Conservation (phyloP, 2,797 vertebrate species). For the Gephyroberyx darwinii region DNA sequence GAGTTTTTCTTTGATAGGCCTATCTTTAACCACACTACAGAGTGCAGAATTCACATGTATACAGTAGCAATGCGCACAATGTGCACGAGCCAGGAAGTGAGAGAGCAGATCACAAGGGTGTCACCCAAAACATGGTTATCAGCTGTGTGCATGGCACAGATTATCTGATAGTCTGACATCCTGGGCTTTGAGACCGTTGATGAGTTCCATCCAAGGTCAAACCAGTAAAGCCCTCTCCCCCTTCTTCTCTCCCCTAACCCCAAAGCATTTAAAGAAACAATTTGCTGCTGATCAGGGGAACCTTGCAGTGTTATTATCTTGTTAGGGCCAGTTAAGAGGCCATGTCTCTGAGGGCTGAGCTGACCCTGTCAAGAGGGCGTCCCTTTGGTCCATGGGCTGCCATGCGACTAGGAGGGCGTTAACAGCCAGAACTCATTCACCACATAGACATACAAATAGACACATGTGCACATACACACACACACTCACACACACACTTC, state of each 20-base stretch:
- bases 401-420: conserved; percentile 50
- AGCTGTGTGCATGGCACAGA: conserved; percentile 51
- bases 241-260: conserved; percentile 26
- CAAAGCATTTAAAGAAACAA: conserved; percentile 60
- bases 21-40: conserved; percentile 44
- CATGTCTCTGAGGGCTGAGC: conserved; percentile 60
- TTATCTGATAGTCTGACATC: conserved; percentile 60
- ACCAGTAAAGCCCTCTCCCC: conserved; percentile 32
- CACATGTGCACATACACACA: conserved; percentile 7
- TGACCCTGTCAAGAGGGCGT: conserved; percentile 62
- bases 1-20: conserved; percentile 32
- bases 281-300: conserved; percentile 65
- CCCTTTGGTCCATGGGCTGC: conserved; percentile 52
- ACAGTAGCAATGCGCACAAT: too few relatives aligned
- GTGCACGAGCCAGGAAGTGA: conserved; percentile 46
- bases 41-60: conserved; percentile 11
- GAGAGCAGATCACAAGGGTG: conserved; percentile 54
- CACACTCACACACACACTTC: conserved; percentile 24
- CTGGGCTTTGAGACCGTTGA: conserved; percentile 56
- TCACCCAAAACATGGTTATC: conserved; percentile 67
- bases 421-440: conserved; percentile 46
- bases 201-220: conserved; percentile 59
- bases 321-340: conserved; percentile 68
- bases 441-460: conserved; percentile 8
- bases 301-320: conserved; percentile 69